Evolutionary conservation across 2,797 vertebrate genomes (phyloP).

Genomic region (Acropternis orthonyx): DNA sequence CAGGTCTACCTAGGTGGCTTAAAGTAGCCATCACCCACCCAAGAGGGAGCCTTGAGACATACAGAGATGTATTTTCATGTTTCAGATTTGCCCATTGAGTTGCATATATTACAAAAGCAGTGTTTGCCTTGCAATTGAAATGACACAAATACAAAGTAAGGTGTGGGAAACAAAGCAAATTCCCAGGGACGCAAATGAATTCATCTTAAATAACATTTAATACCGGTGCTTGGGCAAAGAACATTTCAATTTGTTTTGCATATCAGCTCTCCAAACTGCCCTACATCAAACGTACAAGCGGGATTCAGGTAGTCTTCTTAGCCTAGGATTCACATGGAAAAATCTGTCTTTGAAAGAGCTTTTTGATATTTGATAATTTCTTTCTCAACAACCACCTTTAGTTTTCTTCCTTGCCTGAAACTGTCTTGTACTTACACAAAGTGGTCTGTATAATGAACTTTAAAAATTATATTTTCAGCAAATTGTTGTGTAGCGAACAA

Average conservation of each 20-base stretch:
- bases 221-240: background rate
- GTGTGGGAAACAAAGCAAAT: background rate
- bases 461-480: background rate
- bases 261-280: background rate
- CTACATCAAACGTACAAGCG: background rate
- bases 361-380: background rate
- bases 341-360: background rate
- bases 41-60: background rate
- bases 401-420: background rate
- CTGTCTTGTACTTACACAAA: background rate
- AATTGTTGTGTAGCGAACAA: background rate
- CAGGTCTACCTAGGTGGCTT: accelerated
- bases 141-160: background rate
- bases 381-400: background rate
- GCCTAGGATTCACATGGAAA: background rate
- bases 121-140: background rate
- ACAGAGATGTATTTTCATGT: background rate
- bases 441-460: background rate
- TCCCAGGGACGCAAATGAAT: background rate
- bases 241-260: background rate
- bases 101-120: background rate
- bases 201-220: background rate
- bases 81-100: background rate
- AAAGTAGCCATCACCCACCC: background rate
- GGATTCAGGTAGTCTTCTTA: background rate